Evolutionary conservation across 2,113 vertebrate species (phyloP).

Genomic region (Heloderma charlesbogerti): DNA sequence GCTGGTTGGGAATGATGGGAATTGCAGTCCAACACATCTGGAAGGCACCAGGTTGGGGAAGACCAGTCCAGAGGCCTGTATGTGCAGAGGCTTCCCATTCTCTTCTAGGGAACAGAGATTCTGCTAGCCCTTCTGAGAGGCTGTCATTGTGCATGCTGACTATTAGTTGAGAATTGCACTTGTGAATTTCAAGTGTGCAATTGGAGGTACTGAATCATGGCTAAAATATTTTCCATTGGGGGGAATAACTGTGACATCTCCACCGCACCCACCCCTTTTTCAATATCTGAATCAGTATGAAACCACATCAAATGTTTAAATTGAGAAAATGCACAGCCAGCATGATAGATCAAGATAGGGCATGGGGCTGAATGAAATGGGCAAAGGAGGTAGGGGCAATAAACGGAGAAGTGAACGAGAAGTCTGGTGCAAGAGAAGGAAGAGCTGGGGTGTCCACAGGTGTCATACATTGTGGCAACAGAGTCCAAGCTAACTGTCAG

Average conservation of each 20-base stretch:
- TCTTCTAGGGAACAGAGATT: neutral
- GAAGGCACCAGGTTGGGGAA: too few relatives aligned
- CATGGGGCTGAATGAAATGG: neutral
- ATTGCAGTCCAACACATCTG: too few relatives aligned
- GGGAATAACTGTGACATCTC: neutral
- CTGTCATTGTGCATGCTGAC: neutral
- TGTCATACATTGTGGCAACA: neutral
- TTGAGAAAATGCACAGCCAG: neutral
- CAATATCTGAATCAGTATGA: neutral
- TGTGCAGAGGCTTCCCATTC: neutral
- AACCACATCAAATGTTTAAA: neutral
- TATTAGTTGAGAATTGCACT: neutral
- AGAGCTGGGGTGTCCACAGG: neutral
- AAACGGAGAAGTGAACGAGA: neutral
- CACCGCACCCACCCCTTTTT: neutral
- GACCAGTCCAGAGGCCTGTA: neutral
- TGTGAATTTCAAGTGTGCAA: neutral
- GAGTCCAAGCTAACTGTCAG: neutral
- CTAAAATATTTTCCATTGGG: neutral
- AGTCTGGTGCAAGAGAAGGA: neutral
- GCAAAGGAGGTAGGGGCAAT: neutral
- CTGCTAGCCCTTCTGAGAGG: neutral
- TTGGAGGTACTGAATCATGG: neutral
- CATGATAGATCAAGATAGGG: neutral
- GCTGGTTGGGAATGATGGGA: too few relatives aligned